phyloP scores from a whole-genome alignment of 2,113 vertebrate genomes.

The Myrmophylax atrothorax region DNA sequence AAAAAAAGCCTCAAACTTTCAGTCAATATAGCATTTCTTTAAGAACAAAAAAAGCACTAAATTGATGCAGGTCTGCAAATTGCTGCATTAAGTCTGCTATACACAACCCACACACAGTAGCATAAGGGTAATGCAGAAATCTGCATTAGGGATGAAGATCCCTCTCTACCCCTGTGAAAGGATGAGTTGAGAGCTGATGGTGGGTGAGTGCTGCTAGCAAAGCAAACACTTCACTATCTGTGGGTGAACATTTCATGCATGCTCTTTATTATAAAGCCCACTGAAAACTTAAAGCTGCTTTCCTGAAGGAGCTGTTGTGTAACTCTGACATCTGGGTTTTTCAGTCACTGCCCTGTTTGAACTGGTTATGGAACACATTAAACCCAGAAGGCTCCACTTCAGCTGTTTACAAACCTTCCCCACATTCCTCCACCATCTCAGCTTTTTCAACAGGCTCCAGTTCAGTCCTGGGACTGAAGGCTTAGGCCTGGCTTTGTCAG shows the following conservation, averaged over 20 bases:
- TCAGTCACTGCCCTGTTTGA: conserved; percentile 3
- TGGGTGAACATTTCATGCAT: conserved; percentile 48
- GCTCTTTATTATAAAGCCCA: conserved; percentile 54
- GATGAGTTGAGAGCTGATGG: conserved; percentile 45
- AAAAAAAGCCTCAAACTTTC: background rate
- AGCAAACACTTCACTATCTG: conserved; percentile 59
- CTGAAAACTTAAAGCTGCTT: conserved; percentile 40
- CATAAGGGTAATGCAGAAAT: conserved; percentile 50
- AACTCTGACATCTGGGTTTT: conserved; percentile 48
- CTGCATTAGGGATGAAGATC: conserved; percentile 60
- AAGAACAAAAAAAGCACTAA: background rate
- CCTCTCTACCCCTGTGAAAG: conserved; percentile 28
- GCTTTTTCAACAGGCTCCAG: background rate
- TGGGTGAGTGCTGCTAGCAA: conserved; percentile 40
- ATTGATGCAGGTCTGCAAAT: conserved; percentile 48
- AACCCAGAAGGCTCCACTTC: conserved; percentile 33
- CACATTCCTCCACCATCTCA: background rate
- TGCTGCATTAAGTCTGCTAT: conserved; percentile 62
- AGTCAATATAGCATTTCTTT: conserved; percentile 17
- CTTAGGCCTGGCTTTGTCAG: background rate
- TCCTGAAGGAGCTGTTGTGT: conserved; percentile 55
- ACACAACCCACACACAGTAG: conserved; percentile 18
- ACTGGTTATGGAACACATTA: conserved; percentile 45
- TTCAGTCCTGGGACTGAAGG: background rate
- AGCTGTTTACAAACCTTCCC: conserved; percentile 34